Evolutionary conservation across 2,113 vertebrate genomes (phyloP).

Genomic region (Apodemus speciosus): DNA sequence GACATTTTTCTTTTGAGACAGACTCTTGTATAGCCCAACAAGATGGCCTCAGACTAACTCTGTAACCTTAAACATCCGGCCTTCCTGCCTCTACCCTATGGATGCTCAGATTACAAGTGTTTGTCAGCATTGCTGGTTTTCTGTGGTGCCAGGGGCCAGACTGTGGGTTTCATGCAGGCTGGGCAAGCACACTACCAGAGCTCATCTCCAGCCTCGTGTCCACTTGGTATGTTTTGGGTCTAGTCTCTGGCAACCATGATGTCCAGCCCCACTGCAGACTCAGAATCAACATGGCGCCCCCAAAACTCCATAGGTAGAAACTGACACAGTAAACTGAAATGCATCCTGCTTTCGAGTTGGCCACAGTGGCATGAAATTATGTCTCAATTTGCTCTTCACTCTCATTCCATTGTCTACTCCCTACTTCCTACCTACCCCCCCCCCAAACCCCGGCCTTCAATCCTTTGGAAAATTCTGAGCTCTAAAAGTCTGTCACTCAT

Average conservation of each 20-base stretch:
- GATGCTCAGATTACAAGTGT: too few species aligned
- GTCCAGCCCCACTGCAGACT: not conserved
- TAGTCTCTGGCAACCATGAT: not conserved
- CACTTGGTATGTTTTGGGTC: too few species aligned
- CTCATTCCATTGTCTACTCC: not conserved
- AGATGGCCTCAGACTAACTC: not conserved
- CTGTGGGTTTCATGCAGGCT: not conserved
- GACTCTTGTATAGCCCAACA: not conserved
- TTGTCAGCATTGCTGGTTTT: not conserved
- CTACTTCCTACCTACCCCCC: fast-evolving
- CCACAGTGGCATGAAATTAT: not conserved
- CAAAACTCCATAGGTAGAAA: not conserved
- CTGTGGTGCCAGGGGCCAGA: too few species aligned
- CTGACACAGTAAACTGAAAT: not conserved
- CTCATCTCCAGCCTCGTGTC: not conserved
- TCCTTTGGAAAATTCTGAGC: not conserved
- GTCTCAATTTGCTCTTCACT: not conserved
- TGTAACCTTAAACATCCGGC: not conserved
- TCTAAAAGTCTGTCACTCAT: not conserved
- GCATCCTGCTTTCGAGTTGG: not conserved
- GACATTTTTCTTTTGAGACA: not conserved
- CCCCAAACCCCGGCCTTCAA: not conserved
- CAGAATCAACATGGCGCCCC: not conserved
- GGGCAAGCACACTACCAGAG: not conserved
- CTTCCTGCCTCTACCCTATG: not conserved